Evolutionary conservation across 2,113 vertebrate species (phyloP).

Genomic region (Etheostoma spectabile): DNA sequence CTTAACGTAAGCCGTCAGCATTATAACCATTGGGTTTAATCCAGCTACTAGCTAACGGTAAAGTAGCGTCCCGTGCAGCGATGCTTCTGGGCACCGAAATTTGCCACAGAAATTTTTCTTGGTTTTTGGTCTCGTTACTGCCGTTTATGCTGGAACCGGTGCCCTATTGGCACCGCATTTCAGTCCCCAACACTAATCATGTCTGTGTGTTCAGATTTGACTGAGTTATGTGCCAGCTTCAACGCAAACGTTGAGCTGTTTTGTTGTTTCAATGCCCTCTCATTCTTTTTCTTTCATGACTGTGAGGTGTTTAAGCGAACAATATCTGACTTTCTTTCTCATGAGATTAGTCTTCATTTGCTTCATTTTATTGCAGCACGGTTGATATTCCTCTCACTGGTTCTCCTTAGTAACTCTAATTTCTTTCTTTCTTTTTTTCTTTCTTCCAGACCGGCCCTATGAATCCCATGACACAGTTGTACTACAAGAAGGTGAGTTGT

Average conservation of each 20-base stretch:
- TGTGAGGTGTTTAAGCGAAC: background rate
- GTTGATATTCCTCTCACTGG: background rate
- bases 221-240: background rate
- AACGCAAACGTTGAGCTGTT: background rate
- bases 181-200: too few species aligned
- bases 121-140: too few species aligned
- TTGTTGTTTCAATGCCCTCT: background rate
- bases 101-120: too few species aligned
- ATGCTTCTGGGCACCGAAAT: too few species aligned
- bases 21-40: too few species aligned
- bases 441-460: constrained; percentile 60
- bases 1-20: too few species aligned
- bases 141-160: too few species aligned
- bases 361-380: background rate
- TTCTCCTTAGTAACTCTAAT: background rate
- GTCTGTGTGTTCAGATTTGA: background rate
- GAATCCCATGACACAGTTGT: constrained; percentile 94
- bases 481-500: constrained; percentile 95
- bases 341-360: background rate
- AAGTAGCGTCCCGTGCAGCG: too few species aligned
- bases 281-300: background rate
- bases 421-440: constrained; percentile 2
- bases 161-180: too few species aligned
- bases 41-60: too few species aligned
- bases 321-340: too few species aligned